Base-by-base conservation (phyloP, 2,797 vertebrate species). In the Peromyscus melanophrys region DNA sequence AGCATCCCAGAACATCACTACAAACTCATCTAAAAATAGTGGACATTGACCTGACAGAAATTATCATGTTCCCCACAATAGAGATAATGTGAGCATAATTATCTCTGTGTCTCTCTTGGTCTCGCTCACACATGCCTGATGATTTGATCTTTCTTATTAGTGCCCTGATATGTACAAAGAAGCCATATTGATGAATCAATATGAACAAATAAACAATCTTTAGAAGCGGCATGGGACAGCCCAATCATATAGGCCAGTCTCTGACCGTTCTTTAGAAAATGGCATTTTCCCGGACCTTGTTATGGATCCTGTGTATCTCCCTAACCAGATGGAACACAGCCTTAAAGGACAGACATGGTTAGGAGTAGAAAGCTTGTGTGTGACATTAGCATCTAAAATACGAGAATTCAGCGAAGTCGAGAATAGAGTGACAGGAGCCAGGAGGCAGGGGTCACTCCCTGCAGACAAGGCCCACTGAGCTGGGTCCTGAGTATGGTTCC, bases 61-160 rank as follows among this genome's bases (percentile, higher is more conserved):
- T 25, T 8, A 0, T 0, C 13, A 4, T 63, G 17, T 34, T 43
- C 17, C 13, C 27, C 11, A 17, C n/a, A 37, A 3, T 55, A 23
- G 21, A 52, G 37, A 78, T 31, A 83, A 86, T 19, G 34, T 0
- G 6, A 75, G 13, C 57, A 67, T 7, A 61, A 52, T n/a, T 11
- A 31, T 13, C 9, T 0, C 0, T 11, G 17, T 23, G 2, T 65
- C 10, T 43, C 14, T 23, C 40, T 84, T 40, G 1, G 9, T 55
- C 40, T 49, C 23, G 10, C 9, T 3, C 6, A 29, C 37, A 23
- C 10, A 63, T 43, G 37, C 23, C 21, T 76, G 4, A 23, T 8
- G 4, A 43, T 43, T 75, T 37, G 55, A 27, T 31, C 14, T 34
- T 9, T n/a, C n/a, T n/a, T 87, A 29, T 55, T 40, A 71, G 65